Evolutionary conservation across 2,888 invertebrate genomes (phyloP), one percentile per base, ranked within the genome.

Genomic region (Tetragnatha montana): DNA sequence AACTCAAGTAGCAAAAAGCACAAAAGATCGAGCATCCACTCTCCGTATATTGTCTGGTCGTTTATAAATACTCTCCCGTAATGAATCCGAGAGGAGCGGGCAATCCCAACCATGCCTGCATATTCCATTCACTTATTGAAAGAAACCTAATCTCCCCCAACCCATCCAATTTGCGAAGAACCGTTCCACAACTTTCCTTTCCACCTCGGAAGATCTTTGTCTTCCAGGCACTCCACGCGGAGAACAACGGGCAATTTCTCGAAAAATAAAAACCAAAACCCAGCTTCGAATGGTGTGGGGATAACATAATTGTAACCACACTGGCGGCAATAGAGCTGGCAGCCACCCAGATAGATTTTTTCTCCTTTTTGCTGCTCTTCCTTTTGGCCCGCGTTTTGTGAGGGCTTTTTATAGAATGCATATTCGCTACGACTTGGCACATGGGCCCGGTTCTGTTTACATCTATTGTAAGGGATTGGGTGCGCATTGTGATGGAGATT

Each of bases 391-490:
- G 68, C 83, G 35, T 75, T 83, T 47, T 75, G 49, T 47, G 68
- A 22, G 73, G 69, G 75, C 83, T 83, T 83, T 83, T 83, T 83
- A 83, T 83, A 83, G 83, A 83, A 83, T 68, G 69, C 83, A 83
- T 83, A 75, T 83, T 83, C 75, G 35, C n/a, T 60, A 68, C 49
- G 83, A 83, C 75, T 75, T 83, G 83, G 83, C 83, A 22, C 73
- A 50, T 51, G 73, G 22, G 73, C 73, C 60, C 73, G 22, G 35
- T 73, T 50, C 21, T 82, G 81, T 82, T 51, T 82, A 51, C 71
- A 82, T 73, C 51, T 73, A 82, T 82, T 82, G 76, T 50, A 50
- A 19, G n/a, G 21, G 14, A 47, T n/a, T 76, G 35, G 35, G 35
- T 10, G 60, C 60, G 35, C 12, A 8, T 17, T 8, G 17, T 60